These are phyloP conservation scores for Synaphobranchus kaupii DNA, from an alignment of 2,797 vertebrate species.

Conservation along the genomic window DNA sequence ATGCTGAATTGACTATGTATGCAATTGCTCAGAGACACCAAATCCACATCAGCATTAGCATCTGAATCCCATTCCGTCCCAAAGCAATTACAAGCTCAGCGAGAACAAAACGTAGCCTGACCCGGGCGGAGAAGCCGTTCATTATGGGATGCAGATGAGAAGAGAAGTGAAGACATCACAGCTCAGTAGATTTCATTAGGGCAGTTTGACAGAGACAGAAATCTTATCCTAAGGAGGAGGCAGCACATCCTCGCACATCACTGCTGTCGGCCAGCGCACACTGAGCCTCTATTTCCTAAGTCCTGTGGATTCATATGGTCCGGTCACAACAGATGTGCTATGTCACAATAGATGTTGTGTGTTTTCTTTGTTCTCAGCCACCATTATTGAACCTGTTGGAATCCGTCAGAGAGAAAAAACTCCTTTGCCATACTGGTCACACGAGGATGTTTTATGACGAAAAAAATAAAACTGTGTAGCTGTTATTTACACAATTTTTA, in stretches of 20 bases:
- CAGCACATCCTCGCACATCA: background rate
- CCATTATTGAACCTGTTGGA: background rate
- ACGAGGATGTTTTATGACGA: background rate
- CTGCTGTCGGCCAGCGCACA: background rate
- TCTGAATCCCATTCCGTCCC: background rate
- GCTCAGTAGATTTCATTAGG: background rate
- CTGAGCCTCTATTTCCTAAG: background rate
- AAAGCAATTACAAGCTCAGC: background rate
- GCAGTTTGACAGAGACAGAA: background rate
- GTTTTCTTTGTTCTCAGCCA: background rate
- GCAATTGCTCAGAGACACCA: background rate
- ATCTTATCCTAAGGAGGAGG: background rate
- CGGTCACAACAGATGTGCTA: too few species aligned
- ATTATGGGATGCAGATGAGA: constrained; percentile 8
- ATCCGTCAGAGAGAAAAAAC: background rate
- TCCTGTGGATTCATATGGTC: background rate
- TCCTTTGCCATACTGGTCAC: background rate
- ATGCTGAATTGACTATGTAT: background rate
- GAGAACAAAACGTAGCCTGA: background rate
- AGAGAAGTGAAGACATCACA: background rate
- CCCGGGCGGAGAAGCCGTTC: background rate
- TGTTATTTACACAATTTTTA: background rate
- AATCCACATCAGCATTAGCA: background rate
- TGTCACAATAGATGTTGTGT: background rate
- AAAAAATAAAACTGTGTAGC: background rate